Evolutionary conservation across 2,888 invertebrate species (phyloP).

Genomic region (Argyresthia albistria): DNA sequence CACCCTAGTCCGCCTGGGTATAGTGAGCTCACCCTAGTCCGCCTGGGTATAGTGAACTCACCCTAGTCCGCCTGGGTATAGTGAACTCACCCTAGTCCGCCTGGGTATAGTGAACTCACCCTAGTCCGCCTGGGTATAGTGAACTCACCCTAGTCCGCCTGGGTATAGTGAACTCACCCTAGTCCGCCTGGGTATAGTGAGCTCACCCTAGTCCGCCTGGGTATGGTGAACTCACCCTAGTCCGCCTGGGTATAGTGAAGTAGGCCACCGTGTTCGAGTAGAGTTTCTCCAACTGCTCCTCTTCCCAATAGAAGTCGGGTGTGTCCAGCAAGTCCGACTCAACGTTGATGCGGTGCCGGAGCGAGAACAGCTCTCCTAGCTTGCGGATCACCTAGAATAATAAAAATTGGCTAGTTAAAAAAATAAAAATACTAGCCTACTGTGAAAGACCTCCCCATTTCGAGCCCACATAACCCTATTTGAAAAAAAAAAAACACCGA

Average conservation of each 20-base stretch:
- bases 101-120: not conserved
- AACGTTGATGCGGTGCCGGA: constrained; percentile 91
- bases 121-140: not conserved
- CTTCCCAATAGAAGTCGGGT: constrained; percentile 99
- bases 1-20: no score
- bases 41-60: no score
- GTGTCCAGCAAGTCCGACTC: constrained; percentile 95
- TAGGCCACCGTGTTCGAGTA: constrained; percentile 88
- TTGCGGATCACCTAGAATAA: constrained; percentile 44
- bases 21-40: no score
- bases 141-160: not conserved
- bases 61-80: no score
- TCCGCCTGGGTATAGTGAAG: constrained; percentile 87
- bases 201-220: not conserved
- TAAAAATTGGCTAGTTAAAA: not conserved
- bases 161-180: not conserved
- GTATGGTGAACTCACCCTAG: constrained; percentile 72
- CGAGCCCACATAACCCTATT: no score
- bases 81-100: no score
- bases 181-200: not conserved
- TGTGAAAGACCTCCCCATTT: not conserved
- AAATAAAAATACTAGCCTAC: no score
- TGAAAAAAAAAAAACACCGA: no score
- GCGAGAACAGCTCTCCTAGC: constrained; percentile 87
- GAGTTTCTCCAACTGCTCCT: constrained; percentile 88